Base-by-base conservation (phyloP, 2,797 vertebrate species). In the Chanos chanos region DNA sequence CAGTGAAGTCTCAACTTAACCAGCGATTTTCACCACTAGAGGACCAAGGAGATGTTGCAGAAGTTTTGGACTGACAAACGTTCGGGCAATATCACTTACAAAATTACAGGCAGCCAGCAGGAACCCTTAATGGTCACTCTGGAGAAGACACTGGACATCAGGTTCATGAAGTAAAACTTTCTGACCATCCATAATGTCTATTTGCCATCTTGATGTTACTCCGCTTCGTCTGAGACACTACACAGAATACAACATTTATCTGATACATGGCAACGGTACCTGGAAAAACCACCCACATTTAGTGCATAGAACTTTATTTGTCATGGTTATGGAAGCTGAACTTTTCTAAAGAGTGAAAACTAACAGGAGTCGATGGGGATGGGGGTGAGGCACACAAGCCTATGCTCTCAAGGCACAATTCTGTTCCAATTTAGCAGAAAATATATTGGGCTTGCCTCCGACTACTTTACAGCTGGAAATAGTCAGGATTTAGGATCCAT, bases 401-500 rank as follows among this genome's bases (percentile, higher is more conserved):
- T 64, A 56, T 64, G 72, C 33, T 71, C 75, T 75, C 66, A 80
- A 80, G 75, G 80, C 76, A 76, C 68, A 79, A 83, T 84, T 86
- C 79, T 83, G 64, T 75, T 85, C 81, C 76, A 84, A 81, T 87
- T 84, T 82, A 84, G 81, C 77, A 82, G 78, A 87, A 88, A 87
- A 86, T 87, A 83, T 85, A 81, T 80, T 81, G 77, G 78, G 83
- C 77, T 79, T 72, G 70, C 79, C 75, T 76, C 63, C 3, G 39
- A 80, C 73, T 81, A 75, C 64, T 77, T 83, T 75, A 78, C 87
- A 88, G 84, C 83, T 90, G 87, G 84, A 86, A 87, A 84, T 71
- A 76, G 77, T 88, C 84, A 83, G 66, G 66, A 81, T 87, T 82
- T 79, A 78, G 72, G 81, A 82, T 84, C 78, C 74, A 67, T 34